These are phyloP conservation scores for Mactra quadrangularis DNA, from an alignment of 1,140 invertebrate species.

Conservation along the genomic window DNA sequence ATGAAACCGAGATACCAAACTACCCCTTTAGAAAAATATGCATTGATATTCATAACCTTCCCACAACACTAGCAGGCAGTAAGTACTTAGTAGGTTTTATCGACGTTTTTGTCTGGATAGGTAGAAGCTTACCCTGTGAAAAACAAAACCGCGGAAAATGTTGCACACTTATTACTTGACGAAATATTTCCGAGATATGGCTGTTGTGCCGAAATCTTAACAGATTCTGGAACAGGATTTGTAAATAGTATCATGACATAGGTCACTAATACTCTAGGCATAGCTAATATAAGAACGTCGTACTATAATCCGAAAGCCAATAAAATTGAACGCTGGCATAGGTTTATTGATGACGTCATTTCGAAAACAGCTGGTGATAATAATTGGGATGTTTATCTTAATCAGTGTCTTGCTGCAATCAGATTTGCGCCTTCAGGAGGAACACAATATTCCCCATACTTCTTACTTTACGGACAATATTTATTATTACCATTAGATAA, in stretches of 20 bases:
- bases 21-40: neutral
- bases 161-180: conserved; percentile 14
- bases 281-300: conserved; percentile 2
- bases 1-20: conserved; percentile 31
- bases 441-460: conserved; percentile 15
- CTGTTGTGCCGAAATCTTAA: neutral
- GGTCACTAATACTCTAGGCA: neutral
- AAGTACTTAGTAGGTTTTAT: conserved; percentile 33
- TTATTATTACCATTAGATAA: conserved; percentile 21
- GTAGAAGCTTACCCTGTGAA: conserved; percentile 31
- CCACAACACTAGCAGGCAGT: neutral
- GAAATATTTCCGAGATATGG: conserved; percentile 26
- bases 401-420: neutral
- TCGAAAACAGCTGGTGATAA: conserved; percentile 12
- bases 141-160: conserved; percentile 29
- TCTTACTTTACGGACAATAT: conserved; percentile 11
- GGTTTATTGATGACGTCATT: conserved; percentile 18
- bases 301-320: conserved; percentile 22
- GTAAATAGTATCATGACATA: conserved; percentile 1
- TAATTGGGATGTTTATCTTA: conserved; percentile 30
- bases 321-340: neutral
- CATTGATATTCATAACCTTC: conserved; percentile 11
- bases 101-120: conserved; percentile 9
- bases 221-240: conserved; percentile 21
- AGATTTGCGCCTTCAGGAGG: conserved; percentile 6